A percentile compares a stretch with the other conserved stretches of the same genome.
Conservation (phyloP, 2,888 invertebrate species). For the Nymphalis c-album region DNA sequence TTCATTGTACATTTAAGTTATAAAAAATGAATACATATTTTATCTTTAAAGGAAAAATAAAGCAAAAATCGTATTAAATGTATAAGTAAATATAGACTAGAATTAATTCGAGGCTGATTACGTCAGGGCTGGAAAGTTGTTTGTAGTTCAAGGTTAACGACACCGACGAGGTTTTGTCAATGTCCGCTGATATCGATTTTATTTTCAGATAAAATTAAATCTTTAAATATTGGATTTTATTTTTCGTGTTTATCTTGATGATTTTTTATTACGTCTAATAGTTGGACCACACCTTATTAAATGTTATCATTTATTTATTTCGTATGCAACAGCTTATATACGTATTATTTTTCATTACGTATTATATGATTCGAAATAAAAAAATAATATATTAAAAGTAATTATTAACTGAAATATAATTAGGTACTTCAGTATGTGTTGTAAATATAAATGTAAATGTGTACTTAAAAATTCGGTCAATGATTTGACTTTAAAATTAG, state of each 20-base stretch:
- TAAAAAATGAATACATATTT: background rate
- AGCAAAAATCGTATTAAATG: background rate
- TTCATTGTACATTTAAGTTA: background rate
- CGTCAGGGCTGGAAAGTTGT: conserved; percentile 53
- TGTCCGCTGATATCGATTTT: conserved; percentile 28
- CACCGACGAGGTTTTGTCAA: conserved; percentile 35
- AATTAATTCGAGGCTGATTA: conserved; percentile 42
- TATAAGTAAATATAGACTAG: conserved; percentile 30
- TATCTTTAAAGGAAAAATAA: background rate
- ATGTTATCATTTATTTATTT: no score
- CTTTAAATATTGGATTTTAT: background rate
- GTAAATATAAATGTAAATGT: no score
- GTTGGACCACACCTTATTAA: no score
- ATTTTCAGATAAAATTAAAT: background rate
- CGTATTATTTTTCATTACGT: no score
- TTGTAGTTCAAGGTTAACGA: conserved; percentile 59
- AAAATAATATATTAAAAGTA: no score
- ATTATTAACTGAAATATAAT: no score
- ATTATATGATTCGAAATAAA: no score
- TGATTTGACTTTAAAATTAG: no score
- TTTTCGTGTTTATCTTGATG: background rate
- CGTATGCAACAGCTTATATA: no score
- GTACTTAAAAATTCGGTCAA: no score
- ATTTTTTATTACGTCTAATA: no score
- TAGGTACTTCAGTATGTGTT: no score